Evolutionary conservation across 2,797 vertebrate species (phyloP).

Genomic region (Peromyscus melanophrys): DNA sequence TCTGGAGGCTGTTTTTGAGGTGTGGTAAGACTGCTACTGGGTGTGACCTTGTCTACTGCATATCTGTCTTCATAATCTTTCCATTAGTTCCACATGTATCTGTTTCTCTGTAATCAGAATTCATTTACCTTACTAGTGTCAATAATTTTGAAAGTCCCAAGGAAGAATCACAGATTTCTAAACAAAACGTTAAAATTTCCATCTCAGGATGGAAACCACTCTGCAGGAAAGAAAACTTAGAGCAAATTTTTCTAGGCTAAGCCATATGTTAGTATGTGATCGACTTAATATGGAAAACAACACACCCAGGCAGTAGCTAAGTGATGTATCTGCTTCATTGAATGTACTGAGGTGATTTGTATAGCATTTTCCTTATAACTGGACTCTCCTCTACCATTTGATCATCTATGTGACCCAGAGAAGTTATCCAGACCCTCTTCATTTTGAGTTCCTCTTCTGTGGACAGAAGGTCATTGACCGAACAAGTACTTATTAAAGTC

Average conservation of each 20-base stretch:
- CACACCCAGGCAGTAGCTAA: not conserved
- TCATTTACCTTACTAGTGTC: not conserved
- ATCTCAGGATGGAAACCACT: not conserved
- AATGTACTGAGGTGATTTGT: not conserved
- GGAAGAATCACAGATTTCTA: not conserved
- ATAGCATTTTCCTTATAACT: not conserved
- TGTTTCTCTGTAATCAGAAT: conserved; percentile 12
- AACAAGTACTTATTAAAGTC: not conserved
- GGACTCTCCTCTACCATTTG: not conserved
- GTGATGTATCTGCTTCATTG: not conserved
- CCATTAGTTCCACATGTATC: not conserved
- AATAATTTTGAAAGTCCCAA: not conserved
- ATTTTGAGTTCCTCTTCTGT: not conserved
- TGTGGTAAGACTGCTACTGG: not conserved
- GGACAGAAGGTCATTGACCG: not conserved
- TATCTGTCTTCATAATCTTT: not conserved
- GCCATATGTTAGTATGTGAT: not conserved
- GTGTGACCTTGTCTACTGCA: not conserved
- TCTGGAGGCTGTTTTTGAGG: not conserved
- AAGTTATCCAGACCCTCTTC: not conserved
- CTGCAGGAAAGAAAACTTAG: not conserved
- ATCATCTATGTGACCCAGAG: not conserved
- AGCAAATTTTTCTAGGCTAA: not conserved
- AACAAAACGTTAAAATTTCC: conserved; percentile 5
- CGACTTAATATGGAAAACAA: not conserved